Conservation (phyloP, 2,797 vertebrate species). For the Neostethus bicornis region DNA sequence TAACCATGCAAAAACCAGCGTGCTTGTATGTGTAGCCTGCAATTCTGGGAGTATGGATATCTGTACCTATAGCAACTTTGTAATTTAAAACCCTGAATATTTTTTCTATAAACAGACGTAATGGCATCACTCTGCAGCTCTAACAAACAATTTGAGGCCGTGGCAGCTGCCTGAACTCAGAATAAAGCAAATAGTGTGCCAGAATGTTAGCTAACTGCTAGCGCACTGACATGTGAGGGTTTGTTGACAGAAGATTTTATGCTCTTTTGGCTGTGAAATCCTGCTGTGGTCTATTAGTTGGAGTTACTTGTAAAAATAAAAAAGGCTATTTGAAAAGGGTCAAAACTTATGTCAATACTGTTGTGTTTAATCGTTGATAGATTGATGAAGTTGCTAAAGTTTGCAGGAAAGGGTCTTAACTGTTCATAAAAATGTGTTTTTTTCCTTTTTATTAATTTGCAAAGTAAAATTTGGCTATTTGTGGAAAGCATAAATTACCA, state of each 20-base stretch:
- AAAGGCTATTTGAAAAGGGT: background rate
- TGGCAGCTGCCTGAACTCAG: constrained; percentile 47
- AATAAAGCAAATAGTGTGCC: constrained; percentile 19
- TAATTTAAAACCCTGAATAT: background rate
- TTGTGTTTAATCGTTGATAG: background rate
- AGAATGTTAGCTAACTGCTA: constrained; percentile 30
- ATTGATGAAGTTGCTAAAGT: background rate
- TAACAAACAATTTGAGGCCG: constrained; percentile 3
- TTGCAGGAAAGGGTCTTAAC: background rate
- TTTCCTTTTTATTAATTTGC: background rate
- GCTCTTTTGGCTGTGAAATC: constrained; percentile 27
- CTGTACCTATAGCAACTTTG: no score
- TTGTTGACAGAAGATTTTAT: constrained; percentile 46
- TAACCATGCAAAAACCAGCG: no score
- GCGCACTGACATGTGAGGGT: constrained; percentile 52
- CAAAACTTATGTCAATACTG: background rate
- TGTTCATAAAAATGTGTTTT: background rate
- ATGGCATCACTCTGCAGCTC: constrained; percentile 6
- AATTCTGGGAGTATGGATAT: no score
- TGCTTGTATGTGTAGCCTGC: no score
- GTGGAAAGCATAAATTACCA: background rate
- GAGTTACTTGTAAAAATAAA: constrained; percentile 10
- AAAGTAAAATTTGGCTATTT: background rate
- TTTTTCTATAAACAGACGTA: background rate
- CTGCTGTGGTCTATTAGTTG: constrained; percentile 11